phyloP scores from a whole-genome alignment of 1,140 invertebrate genomes.

The Pemphigus obesinymphae region DNA sequence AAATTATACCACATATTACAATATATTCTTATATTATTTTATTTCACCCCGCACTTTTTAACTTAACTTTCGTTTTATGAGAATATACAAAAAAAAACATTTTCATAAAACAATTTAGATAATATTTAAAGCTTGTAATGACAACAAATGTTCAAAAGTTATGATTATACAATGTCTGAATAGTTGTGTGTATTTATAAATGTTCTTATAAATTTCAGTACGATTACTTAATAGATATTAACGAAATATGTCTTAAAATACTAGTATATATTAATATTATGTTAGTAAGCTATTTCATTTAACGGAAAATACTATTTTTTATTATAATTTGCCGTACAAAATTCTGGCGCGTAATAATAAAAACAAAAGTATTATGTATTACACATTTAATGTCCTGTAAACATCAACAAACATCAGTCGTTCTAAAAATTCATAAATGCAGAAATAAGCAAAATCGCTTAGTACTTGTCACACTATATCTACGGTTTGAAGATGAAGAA shows the following conservation, averaged over 20 bases:
- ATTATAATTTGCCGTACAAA: slow-evolving; percentile 2
- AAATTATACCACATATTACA: too few relatives aligned
- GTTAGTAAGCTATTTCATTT: neutral
- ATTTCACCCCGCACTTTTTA: too few relatives aligned
- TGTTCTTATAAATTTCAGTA: neutral
- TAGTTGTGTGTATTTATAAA: neutral
- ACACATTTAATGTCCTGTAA: slow-evolving; percentile 10
- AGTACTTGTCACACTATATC: neutral
- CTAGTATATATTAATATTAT: neutral
- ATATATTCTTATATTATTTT: too few relatives aligned
- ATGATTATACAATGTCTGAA: too few relatives aligned
- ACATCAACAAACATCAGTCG: slow-evolving; percentile 4
- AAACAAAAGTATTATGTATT: neutral
- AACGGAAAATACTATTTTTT: slow-evolving; percentile 24
- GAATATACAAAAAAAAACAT: too few relatives aligned
- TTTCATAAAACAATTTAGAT: too few relatives aligned
- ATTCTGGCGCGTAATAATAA: neutral
- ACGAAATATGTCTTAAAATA: neutral
- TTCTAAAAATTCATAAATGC: neutral
- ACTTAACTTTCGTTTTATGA: too few relatives aligned
- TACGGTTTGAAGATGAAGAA: neutral
- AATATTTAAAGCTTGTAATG: too few relatives aligned
- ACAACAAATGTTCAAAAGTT: too few relatives aligned
- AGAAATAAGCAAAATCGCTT: neutral
- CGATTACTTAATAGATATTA: neutral